A percentile compares a stretch with the other conserved stretches of the same genome.
phyloP scores from a whole-genome alignment of 2,797 vertebrate genomes.

The Oophaga sylvatica region DNA sequence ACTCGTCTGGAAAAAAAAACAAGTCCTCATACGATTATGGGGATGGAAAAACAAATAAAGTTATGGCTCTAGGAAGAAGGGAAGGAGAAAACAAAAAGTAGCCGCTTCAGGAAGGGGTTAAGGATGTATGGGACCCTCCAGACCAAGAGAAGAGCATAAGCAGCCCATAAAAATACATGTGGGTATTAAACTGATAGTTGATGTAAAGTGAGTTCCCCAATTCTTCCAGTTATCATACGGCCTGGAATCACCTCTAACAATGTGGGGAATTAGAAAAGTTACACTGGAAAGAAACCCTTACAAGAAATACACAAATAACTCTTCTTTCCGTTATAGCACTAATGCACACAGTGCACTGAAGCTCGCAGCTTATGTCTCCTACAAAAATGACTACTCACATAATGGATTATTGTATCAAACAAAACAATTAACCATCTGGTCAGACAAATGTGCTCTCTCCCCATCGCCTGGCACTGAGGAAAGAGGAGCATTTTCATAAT shows the following conservation, averaged over 20 bases:
- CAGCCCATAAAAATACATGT: background rate
- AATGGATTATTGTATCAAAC: conserved; percentile 23
- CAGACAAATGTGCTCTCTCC: conserved; percentile 1
- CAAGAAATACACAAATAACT: background rate
- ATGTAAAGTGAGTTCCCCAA: background rate
- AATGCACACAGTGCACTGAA: background rate
- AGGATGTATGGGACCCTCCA: too few species aligned
- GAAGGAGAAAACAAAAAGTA: too few species aligned
- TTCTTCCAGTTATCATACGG: too few species aligned
- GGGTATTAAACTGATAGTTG: background rate
- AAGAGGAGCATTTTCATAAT: conserved; percentile 3
- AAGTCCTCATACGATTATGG: too few species aligned
- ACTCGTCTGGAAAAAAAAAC: too few species aligned
- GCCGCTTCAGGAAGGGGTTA: too few species aligned
- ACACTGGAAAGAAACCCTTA: background rate
- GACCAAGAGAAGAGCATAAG: too few species aligned
- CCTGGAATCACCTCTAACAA: background rate
- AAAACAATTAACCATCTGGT: conserved; percentile 15
- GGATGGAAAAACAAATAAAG: too few species aligned
- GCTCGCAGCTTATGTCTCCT: background rate
- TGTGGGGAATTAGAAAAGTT: background rate
- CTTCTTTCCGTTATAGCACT: background rate
- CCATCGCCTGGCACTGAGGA: conserved; percentile 7
- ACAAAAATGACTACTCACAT: background rate
- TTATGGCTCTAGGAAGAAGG: too few species aligned